Percentiles rank a stretch among this genome's conserved stretches.
These are phyloP conservation scores for Rallus limicola DNA, from an alignment of 2,113 vertebrate species.

Conservation along the genomic window DNA sequence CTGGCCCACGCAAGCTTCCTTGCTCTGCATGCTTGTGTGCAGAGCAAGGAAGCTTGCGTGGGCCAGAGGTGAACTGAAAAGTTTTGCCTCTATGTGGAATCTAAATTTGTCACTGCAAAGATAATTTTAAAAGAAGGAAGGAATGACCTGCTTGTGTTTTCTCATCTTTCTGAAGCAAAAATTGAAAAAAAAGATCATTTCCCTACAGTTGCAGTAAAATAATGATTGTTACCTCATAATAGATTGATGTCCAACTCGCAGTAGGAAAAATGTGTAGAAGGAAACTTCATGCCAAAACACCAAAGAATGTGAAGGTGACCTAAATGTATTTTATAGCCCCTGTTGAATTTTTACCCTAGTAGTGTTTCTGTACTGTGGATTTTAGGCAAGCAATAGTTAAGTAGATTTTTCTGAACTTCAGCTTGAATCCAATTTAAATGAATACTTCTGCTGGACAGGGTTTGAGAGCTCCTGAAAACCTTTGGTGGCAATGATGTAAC, in stretches of 20 bases:
- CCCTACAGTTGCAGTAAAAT: background rate
- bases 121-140: background rate
- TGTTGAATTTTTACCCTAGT: background rate
- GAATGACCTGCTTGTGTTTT: background rate
- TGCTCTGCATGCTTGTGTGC: background rate
- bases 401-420: background rate
- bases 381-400: background rate
- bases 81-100: background rate
- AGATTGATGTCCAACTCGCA: background rate
- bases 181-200: rapidly evolving
- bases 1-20: too few relatives aligned
- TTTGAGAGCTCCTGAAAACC: constrained; percentile 27
- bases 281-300: background rate
- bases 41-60: background rate
- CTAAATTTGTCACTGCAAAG: background rate
- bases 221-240: background rate
- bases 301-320: background rate
- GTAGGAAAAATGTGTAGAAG: background rate
- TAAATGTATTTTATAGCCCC: background rate
- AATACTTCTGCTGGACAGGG: background rate
- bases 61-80: background rate
- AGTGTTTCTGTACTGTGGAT: background rate
- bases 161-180: background rate
- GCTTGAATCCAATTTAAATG: background rate
- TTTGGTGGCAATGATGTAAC: background rate